Evolutionary conservation across 2,888 invertebrate species (phyloP), one percentile per base, ranked within the genome.

Genomic region (Sussaba pulchella): DNA sequence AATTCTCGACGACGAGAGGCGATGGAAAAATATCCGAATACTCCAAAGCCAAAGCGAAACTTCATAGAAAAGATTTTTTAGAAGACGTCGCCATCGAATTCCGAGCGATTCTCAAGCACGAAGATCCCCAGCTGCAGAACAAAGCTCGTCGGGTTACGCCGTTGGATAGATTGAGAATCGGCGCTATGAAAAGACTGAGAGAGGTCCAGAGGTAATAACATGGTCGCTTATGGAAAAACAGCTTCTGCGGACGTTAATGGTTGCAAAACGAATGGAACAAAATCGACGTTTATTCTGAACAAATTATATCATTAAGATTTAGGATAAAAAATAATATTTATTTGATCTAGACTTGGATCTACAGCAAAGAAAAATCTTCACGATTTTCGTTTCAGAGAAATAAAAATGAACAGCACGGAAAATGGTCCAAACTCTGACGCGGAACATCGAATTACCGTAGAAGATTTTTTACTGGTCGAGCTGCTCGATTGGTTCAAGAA

Each of bases 401-500:
- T 83, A 4, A 89, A 88, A 64, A 6, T 61, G 19, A 73, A 19
- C 0, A 59, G 50, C 45, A 19, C 54, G 6, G 31, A 31, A n/a
- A 61, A 54, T n/a, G 26, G 2, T 43, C 17, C 31, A 0, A 14
- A n/a, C n/a, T 61, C 74, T 17, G 61, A 14, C 6, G 57, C 61
- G 24, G 75, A 92, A 0, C 88, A 90, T 5, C 94, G 95, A 82
- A 91, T 95, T 19, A 93, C 94, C 0, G 93, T 95, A 75, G 95
- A 96, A 83, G 97, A 98, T 89, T 94, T 96, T 0, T 89, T 98
- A 1, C 92, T 99, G 0, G 92, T 96, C 71, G 97, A 98, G 90
- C 92, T 99, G 45, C 92, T 98, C 52, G 93, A 93, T 47, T 99
- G 99, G 99, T 99, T 99, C 92, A 99, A 99, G 92, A 93, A 94